Evolutionary conservation across 1,140 invertebrate genomes (phyloP).

Genomic region (Papilio glaucus): DNA sequence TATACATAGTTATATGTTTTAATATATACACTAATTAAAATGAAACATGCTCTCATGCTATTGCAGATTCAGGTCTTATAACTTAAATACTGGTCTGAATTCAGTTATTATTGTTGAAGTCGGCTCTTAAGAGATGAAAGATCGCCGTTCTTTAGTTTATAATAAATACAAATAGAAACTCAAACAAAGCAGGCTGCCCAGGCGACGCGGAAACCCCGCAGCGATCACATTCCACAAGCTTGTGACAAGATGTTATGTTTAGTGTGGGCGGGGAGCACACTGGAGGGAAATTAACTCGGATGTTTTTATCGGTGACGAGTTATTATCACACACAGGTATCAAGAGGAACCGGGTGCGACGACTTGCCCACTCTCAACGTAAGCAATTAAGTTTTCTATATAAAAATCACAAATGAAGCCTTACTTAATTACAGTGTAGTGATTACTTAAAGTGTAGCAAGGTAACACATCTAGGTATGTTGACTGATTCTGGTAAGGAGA

Average conservation of each 20-base stretch:
- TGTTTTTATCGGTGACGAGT: background rate
- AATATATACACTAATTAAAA: background rate
- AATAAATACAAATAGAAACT: background rate
- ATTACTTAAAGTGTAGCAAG: too few species aligned
- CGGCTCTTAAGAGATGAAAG: background rate
- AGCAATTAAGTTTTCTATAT: background rate
- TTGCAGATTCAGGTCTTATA: too few species aligned
- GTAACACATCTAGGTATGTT: too few species aligned
- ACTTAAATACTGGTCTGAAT: background rate
- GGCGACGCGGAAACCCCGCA: background rate
- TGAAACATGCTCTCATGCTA: too few species aligned
- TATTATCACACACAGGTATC: too few species aligned
- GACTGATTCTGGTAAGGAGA: too few species aligned
- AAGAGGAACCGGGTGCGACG: background rate
- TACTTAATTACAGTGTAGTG: too few species aligned
- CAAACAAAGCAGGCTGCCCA: background rate
- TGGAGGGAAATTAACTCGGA: background rate
- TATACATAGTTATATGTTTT: background rate
- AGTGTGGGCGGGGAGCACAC: constrained; percentile 5
- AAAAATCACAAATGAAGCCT: too few species aligned
- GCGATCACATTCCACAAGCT: background rate
- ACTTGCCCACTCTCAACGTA: background rate
- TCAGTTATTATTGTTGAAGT: background rate
- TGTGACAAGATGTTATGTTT: constrained; percentile 7
- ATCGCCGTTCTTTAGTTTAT: background rate